Conservation (phyloP, 2,797 vertebrate genomes). For the Dromococcyx pavoninus region DNA sequence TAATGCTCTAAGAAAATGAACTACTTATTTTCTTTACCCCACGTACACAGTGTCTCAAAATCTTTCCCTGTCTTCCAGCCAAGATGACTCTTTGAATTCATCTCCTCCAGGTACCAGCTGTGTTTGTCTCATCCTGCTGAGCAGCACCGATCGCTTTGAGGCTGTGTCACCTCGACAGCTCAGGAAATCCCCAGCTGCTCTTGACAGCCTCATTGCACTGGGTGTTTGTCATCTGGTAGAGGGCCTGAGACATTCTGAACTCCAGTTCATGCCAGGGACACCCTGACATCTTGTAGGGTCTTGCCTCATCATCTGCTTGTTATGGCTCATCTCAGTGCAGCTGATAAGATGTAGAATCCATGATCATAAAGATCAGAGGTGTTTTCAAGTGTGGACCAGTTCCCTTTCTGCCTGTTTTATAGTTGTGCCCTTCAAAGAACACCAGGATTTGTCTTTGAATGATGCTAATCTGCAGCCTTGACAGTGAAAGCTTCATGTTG, state of each 20-base stretch:
- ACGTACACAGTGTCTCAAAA: not conserved
- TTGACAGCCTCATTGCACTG: not conserved
- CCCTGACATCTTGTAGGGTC: not conserved
- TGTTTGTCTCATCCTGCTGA: constrained; percentile 50
- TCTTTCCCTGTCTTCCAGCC: constrained; percentile 41
- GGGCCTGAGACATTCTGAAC: not conserved
- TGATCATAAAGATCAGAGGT: accelerated
- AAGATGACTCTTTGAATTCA: constrained; percentile 37
- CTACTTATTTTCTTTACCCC: constrained; percentile 65
- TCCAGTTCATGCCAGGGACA: not conserved
- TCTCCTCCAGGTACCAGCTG: constrained; percentile 56
- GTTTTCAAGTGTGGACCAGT: not conserved
- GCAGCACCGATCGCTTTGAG: not conserved
- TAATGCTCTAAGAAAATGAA: constrained; percentile 59
- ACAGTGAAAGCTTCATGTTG: accelerated
- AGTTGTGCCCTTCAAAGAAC: not conserved
- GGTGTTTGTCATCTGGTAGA: not conserved
- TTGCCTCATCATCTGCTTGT: not conserved
- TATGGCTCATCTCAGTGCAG: not conserved
- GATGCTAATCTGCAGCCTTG: not conserved
- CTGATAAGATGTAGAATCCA: not conserved
- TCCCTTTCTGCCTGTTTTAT: not conserved
- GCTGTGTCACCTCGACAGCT: constrained; percentile 33
- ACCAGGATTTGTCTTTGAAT: not conserved
- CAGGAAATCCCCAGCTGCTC: not conserved